Evolutionary conservation across 2,797 vertebrate species (phyloP).

Genomic region (Eulemur albifrons): DNA sequence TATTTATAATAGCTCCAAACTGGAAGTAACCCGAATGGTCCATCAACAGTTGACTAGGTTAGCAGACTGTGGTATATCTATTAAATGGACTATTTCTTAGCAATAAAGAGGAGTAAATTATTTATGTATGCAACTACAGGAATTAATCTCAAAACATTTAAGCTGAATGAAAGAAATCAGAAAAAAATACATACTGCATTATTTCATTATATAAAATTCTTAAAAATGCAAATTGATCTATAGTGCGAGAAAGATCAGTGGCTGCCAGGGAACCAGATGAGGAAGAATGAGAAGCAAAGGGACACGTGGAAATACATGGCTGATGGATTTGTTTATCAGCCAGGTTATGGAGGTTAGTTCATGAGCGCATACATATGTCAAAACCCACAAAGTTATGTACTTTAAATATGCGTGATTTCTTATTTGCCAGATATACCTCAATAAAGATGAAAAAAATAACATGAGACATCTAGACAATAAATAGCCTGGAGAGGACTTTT

Average conservation of each 20-base stretch:
- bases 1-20: neutral
- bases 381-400: neutral
- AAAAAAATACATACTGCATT: neutral
- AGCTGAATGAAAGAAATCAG: neutral
- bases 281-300: rapidly evolving
- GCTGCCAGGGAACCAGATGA: neutral
- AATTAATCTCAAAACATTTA: neutral
- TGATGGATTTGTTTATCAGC: no score
- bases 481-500: neutral
- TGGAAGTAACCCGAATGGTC: neutral
- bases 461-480: neutral
- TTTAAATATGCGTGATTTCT: neutral
- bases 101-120: neutral
- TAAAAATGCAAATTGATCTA: neutral
- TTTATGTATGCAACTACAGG: neutral
- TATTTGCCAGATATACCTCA: neutral
- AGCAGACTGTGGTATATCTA: neutral
- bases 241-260: neutral
- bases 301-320: no score
- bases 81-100: neutral
- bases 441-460: neutral
- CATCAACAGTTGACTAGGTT: neutral
- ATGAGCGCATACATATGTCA: neutral
- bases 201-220: no score
- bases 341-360: neutral